These are phyloP conservation scores for Osmerus eperlanus DNA, from an alignment of 2,113 vertebrate species.

Conservation along the genomic window DNA sequence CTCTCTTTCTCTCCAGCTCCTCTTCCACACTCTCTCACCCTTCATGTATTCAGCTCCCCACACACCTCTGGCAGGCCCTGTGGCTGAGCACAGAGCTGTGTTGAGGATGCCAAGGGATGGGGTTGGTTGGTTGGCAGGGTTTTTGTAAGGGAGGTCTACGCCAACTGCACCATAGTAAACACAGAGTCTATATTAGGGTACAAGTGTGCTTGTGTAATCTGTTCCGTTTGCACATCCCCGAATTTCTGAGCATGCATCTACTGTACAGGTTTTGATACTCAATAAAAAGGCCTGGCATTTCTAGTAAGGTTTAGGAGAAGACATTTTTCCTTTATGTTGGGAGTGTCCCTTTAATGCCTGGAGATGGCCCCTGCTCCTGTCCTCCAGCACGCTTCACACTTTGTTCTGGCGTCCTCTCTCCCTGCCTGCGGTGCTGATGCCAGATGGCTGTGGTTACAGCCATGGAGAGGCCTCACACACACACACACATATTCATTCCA, in stretches of 20 bases:
- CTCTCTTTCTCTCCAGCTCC: too few species aligned
- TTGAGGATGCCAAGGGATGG: conserved; percentile 8
- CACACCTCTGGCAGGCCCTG: conserved; percentile 50
- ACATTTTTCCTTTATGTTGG: background rate
- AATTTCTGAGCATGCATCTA: too few species aligned
- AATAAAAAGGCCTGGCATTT: too few species aligned
- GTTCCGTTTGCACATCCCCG: too few species aligned
- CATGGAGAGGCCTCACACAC: conserved; percentile 10
- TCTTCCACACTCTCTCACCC: conserved; percentile 30
- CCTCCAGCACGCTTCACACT: background rate
- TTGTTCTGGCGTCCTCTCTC: conserved; percentile 17
- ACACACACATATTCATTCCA: background rate
- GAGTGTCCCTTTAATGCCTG: background rate
- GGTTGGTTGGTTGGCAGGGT: background rate
- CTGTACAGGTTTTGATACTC: too few species aligned
- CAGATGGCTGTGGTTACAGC: conserved; percentile 29
- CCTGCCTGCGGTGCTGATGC: conserved; percentile 22
- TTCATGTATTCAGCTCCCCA: conserved; percentile 48
- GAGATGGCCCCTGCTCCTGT: too few species aligned
- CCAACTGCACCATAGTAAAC: too few species aligned
- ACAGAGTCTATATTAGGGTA: too few species aligned
- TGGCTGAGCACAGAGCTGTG: conserved; percentile 12
- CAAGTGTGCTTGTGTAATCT: too few species aligned
- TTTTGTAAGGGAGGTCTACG: background rate
- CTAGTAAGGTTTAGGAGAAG: background rate